Percentiles rank a stretch among this genome's conserved stretches.
These are phyloP conservation scores for Homarus gammarus DNA, from an alignment of 2,888 invertebrate genomes.

Conservation along the genomic window DNA sequence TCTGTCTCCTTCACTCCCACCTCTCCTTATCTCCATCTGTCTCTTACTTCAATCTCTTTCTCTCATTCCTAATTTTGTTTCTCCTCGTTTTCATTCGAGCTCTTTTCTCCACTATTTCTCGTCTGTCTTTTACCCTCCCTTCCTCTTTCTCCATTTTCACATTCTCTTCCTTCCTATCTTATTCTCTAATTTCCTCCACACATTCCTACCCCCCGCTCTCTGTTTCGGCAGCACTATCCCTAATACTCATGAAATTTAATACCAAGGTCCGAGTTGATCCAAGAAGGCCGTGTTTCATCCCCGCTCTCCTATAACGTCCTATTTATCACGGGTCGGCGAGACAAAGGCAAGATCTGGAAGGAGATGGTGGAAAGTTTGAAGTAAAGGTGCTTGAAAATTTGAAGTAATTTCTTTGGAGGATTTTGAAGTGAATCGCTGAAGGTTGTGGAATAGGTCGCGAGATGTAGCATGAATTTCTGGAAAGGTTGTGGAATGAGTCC, in stretches of 20 bases:
- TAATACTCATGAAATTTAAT: neutral
- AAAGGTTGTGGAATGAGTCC: no score
- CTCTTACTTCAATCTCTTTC: slow-evolving; percentile 1
- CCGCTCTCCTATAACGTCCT: neutral
- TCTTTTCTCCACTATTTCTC: no score
- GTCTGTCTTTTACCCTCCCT: neutral
- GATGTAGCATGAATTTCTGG: no score
- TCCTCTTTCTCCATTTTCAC: neutral
- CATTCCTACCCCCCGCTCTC: neutral
- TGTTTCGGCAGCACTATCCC: neutral
- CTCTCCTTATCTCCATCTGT: no score
- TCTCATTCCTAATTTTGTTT: no score
- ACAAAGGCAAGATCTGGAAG: neutral
- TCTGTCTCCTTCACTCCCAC: no score
- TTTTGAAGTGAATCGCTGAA: no score
- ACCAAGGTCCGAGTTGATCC: neutral
- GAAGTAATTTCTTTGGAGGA: no score
- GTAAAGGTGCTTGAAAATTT: neutral
- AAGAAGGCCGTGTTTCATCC: neutral
- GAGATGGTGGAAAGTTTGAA: neutral
- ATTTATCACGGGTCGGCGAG: neutral
- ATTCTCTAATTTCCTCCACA: neutral
- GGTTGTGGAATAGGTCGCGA: no score
- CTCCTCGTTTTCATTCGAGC: no score
- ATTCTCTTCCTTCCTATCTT: neutral